Conservation (phyloP, 2,797 vertebrate species). For the Austrolebias charrua region DNA sequence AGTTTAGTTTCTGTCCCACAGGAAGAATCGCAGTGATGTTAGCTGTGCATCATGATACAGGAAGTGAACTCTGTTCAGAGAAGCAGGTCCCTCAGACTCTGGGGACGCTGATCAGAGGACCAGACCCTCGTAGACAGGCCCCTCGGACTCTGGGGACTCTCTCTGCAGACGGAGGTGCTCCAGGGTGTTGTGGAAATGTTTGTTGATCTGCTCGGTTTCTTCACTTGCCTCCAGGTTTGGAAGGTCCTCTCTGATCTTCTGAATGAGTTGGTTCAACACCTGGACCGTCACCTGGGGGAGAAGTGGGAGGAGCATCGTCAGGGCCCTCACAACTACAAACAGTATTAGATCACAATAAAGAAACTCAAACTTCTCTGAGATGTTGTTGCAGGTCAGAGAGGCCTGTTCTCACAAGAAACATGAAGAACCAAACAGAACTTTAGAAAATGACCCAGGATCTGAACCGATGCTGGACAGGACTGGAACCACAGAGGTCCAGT, state of each 20-base stretch:
- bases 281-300: slow-evolving; percentile 91
- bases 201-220: slow-evolving; percentile 99
- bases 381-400: too few relatives aligned
- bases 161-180: slow-evolving; percentile 95
- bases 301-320: not conserved
- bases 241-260: slow-evolving; percentile 98
- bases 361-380: too few relatives aligned
- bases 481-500: too few relatives aligned
- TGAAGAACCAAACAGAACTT: too few relatives aligned
- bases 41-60: slow-evolving; percentile 35
- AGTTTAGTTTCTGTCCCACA: slow-evolving; percentile 37
- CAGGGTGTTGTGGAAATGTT: slow-evolving; percentile 99
- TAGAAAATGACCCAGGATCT: too few relatives aligned
- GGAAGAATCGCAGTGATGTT: slow-evolving; percentile 30
- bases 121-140: slow-evolving; percentile 94
- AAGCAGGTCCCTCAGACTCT: too few relatives aligned
- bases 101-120: slow-evolving; percentile 80
- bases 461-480: too few relatives aligned
- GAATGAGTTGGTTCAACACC: slow-evolving; percentile 98
- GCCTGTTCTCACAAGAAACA: too few relatives aligned
- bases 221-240: slow-evolving; percentile 96
- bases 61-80: slow-evolving; percentile 35
- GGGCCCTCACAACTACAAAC: not conserved
- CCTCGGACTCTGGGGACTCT: slow-evolving; percentile 93
- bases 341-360: not conserved